Conservation (phyloP, 2,888 invertebrate genomes). For the Eristalis pertinax region DNA sequence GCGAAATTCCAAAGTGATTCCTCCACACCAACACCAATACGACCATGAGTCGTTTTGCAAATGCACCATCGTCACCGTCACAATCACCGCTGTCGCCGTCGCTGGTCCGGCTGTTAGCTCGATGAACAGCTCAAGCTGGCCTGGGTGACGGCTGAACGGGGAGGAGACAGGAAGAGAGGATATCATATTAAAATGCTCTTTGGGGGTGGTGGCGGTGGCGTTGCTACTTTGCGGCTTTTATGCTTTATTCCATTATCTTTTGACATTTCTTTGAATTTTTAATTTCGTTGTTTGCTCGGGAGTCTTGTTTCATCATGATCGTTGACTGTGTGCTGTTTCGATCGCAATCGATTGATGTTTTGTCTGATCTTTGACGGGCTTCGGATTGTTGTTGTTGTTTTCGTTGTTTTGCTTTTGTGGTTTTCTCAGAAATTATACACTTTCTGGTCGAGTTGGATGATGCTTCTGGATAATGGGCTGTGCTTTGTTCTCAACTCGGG, state of each 20-base stretch:
- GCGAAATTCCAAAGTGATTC: constrained; percentile 53
- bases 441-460: constrained; percentile 17
- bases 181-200: constrained; percentile 46
- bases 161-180: not conserved
- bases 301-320: constrained; percentile 68
- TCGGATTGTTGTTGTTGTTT: constrained; percentile 17
- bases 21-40: constrained; percentile 24
- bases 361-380: constrained; percentile 21
- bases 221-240: constrained; percentile 72
- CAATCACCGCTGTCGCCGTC: not conserved
- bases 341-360: constrained; percentile 72
- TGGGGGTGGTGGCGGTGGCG: constrained; percentile 41
- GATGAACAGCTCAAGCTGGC: not conserved
- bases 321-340: constrained; percentile 29
- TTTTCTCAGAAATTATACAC: constrained; percentile 45
- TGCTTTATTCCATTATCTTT: constrained; percentile 72
- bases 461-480: constrained; percentile 43
- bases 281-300: constrained; percentile 68
- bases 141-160: not conserved
- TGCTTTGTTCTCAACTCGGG: constrained; percentile 19
- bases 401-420: constrained; percentile 11
- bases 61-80: not conserved
- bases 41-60: not conserved
- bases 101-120: not conserved
- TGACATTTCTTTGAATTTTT: constrained; percentile 72